phyloP scores from a whole-genome alignment of 2,888 invertebrate genomes.

The Luffia ferchaultella region DNA sequence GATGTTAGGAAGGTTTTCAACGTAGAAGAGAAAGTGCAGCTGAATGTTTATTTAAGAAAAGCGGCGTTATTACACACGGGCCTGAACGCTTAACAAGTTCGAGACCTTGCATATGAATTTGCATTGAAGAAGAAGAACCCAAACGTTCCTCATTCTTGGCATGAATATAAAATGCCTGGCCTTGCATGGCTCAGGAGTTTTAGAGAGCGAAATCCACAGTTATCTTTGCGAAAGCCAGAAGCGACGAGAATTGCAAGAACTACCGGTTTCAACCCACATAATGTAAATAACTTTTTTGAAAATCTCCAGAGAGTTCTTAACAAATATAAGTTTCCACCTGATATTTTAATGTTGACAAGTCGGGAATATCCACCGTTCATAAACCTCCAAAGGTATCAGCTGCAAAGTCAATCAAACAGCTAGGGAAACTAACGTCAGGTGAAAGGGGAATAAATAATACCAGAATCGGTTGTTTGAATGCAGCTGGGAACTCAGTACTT shows the following conservation, averaged over 20 bases:
- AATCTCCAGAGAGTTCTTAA: background rate
- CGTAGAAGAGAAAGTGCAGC: slow-evolving; percentile 14
- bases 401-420: background rate
- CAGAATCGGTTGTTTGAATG: background rate
- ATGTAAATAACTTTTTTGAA: slow-evolving; percentile 7
- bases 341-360: background rate
- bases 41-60: slow-evolving; percentile 5
- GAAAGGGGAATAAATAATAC: slow-evolving; percentile 1
- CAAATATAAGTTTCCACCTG: background rate
- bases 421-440: background rate
- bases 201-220: slow-evolving; percentile 5
- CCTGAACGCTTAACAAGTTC: slow-evolving; percentile 13
- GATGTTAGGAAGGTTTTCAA: slow-evolving; percentile 17
- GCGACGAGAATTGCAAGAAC: slow-evolving; percentile 13
- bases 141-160: slow-evolving; percentile 4
- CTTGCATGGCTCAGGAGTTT: slow-evolving; percentile 8
- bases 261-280: slow-evolving; percentile 11
- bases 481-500: slow-evolving; percentile 5
- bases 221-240: slow-evolving; percentile 10
- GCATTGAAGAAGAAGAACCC: slow-evolving; percentile 13
- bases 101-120: slow-evolving; percentile 16
- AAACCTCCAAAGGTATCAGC: background rate
- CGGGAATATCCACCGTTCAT: background rate
- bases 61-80: slow-evolving; percentile 16
- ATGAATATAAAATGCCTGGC: slow-evolving; percentile 9